Base-by-base conservation (phyloP, 2,888 invertebrate genomes). In the Cacoxenus indagator region DNA sequence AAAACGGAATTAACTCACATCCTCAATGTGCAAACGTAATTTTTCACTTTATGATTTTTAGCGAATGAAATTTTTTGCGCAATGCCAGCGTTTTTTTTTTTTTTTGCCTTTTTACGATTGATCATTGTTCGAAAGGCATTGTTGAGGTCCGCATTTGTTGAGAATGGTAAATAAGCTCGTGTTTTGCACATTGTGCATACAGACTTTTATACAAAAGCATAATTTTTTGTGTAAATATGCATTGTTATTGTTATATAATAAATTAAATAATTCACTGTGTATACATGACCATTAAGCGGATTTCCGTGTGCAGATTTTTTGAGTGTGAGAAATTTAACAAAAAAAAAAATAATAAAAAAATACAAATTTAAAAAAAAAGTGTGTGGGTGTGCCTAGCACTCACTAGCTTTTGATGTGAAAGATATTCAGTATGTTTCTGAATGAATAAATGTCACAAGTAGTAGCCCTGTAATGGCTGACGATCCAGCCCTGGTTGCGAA, bases 281-380 rank as follows among this genome's bases (percentile, higher is more conserved):
- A 79, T 80, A 80, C 79, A 80, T 82, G 84, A 84, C 84, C 79
- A 83, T 80, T 83, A 82, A 80, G 82, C 79, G 79, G 79, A 80
- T 80, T 81, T 80, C 79, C 79, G 83, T 75, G 77, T 73, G 72
- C 84, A n/a, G n/a, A n/a, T n/a, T n/a, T n/a, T n/a, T n/a, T n/a
- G 78, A 6, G 51, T 51, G 19, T 22, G 19, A 51, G 22, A 51
- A 51, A 51, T 6, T 43, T n/a, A 8, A 0, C 19, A 51, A 37
- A 37, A 37, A 37, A 37, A 37, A 37, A 11, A 9, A 31, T 6
- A 31, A 31, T 31, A 31, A 31, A 8, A 37, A 37, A 5, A 11
- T 37, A 11, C 8, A 37, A 37, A 37, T 37, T 37, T 37, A 37
- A 37, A 37, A 37, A 37, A 37, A 37, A 8, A 37, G 8, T 37